A percentile compares a stretch with the other conserved stretches of the same genome.
Evolutionary conservation across 2,113 vertebrate species (phyloP).

Genomic region (Sinocyclocheilus rhinocerous): DNA sequence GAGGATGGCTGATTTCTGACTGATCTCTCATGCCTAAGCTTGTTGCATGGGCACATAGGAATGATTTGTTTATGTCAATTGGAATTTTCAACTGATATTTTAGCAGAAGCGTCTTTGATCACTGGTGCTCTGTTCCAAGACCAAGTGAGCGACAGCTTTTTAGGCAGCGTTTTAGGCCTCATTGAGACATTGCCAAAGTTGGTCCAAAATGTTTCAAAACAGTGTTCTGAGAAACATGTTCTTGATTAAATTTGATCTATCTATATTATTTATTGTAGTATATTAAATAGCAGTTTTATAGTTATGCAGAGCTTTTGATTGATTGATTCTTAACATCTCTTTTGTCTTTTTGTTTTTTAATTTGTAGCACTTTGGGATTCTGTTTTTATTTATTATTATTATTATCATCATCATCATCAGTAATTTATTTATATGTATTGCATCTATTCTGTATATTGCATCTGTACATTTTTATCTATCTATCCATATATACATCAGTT

Average conservation of each 20-base stretch:
- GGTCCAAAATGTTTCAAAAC: background rate
- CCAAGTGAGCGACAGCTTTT: background rate
- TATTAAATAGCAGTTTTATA: background rate
- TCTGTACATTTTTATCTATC: too few relatives aligned
- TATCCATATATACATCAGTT: too few relatives aligned
- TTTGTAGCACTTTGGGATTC: too few relatives aligned
- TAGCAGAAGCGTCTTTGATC: background rate
- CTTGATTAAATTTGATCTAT: background rate
- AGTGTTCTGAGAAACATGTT: background rate
- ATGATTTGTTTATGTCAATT: background rate
- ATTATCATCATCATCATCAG: background rate
- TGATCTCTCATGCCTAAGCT: slow-evolving; percentile 19
- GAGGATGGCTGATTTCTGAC: slow-evolving; percentile 20
- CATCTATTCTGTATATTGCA: too few relatives aligned
- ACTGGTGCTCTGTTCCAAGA: background rate
- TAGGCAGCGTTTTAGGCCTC: background rate
- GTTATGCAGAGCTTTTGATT: too few relatives aligned
- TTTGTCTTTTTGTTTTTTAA: too few relatives aligned
- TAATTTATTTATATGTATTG: background rate
- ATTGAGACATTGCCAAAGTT: background rate
- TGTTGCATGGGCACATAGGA: background rate
- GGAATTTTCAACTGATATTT: background rate
- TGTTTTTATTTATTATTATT: too few relatives aligned
- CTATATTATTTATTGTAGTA: background rate
- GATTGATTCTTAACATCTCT: too few relatives aligned